phyloP scores from a whole-genome alignment of 2,113 vertebrate genomes.

The Ctenomys sociabilis region DNA sequence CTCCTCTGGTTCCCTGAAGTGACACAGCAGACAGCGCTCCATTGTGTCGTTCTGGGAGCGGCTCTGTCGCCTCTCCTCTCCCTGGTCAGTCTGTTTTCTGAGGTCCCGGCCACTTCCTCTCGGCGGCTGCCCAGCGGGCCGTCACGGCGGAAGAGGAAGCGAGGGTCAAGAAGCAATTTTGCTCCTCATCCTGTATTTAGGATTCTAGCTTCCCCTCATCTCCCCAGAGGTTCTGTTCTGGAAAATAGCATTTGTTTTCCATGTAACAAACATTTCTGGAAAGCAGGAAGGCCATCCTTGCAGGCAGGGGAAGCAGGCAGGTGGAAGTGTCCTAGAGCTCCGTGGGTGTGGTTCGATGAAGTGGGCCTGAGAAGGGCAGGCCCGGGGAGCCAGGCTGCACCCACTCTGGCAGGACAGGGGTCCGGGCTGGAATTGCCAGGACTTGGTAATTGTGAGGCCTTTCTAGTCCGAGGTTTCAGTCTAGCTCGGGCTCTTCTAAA shows the following conservation, averaged over 20 bases:
- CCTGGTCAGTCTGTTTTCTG: conserved; percentile 44
- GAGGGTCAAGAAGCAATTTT: conserved; percentile 55
- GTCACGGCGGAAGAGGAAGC: conserved; percentile 60
- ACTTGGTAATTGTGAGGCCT: background rate
- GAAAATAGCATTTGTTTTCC: conserved; percentile 77
- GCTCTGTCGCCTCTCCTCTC: background rate
- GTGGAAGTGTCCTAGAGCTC: background rate
- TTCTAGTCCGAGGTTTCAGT: background rate
- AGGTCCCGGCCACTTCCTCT: conserved; percentile 63
- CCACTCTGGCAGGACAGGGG: background rate
- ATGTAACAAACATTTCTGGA: conserved; percentile 72
- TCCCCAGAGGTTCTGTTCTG: conserved; percentile 67
- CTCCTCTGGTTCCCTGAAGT: conserved; percentile 40
- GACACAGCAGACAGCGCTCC: conserved; percentile 5
- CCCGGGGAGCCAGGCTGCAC: background rate
- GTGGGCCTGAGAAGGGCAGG: background rate
- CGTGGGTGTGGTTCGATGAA: background rate
- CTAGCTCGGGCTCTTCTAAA: background rate
- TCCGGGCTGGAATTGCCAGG: background rate
- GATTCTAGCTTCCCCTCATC: conserved; percentile 68
- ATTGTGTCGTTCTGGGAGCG: conserved; percentile 49
- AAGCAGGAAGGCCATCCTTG: conserved; percentile 67
- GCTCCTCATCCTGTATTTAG: conserved; percentile 75
- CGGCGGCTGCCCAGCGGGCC: background rate
- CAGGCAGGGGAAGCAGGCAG: background rate